These are phyloP conservation scores for Himantopus leucocephalus DNA, from an alignment of 2,113 vertebrate species.

Conservation along the genomic window DNA sequence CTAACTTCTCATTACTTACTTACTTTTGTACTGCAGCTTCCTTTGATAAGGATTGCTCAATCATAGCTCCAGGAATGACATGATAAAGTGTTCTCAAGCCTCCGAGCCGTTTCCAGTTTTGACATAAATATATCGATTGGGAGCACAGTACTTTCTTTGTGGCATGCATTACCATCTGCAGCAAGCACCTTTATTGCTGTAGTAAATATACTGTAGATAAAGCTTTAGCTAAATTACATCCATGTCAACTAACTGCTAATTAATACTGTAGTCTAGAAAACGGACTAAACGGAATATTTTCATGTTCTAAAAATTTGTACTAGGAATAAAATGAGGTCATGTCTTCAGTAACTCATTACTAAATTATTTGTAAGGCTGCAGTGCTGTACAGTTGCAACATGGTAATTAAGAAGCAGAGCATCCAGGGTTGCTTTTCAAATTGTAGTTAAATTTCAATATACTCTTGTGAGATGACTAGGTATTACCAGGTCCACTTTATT, in stretches of 20 bases:
- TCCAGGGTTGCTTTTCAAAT: background rate
- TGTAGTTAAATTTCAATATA: background rate
- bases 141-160: background rate
- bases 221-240: background rate
- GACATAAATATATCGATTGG: background rate
- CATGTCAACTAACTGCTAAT: background rate
- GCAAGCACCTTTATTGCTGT: background rate
- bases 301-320: background rate
- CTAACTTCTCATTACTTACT: background rate
- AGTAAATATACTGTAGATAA: background rate
- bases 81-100: background rate
- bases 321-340: constrained; percentile 12
- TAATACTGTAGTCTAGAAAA: background rate
- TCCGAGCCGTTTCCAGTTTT: background rate
- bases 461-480: background rate
- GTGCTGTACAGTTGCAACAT: background rate
- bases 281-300: background rate
- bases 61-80: background rate
- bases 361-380: background rate
- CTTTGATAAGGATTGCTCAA: background rate
- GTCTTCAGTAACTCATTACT: background rate
- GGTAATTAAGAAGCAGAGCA: constrained; percentile 26
- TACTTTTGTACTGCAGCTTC: background rate
- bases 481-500: background rate
- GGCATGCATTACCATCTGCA: background rate